Evolutionary conservation across 2,888 invertebrate species (phyloP).

Genomic region (Chaetoderma sp.): DNA sequence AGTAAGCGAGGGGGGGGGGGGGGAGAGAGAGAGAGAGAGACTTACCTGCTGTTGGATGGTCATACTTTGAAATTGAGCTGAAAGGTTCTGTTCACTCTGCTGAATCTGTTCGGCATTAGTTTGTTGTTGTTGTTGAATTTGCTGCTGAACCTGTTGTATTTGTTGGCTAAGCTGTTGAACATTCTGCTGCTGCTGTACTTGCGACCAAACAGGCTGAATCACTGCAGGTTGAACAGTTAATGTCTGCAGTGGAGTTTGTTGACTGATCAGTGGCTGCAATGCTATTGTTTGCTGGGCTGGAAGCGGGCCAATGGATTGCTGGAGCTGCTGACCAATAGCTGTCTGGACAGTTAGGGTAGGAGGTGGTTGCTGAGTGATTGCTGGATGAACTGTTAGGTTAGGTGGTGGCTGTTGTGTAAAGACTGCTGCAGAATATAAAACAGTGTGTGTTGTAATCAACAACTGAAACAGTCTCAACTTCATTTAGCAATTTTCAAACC

Average conservation of each 20-base stretch:
- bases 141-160: constrained; percentile 82
- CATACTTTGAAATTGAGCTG: constrained; percentile 91
- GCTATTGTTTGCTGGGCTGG: background rate
- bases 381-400: constrained; percentile 56
- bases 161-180: constrained; percentile 74
- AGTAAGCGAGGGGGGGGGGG: background rate
- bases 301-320: constrained; percentile 3
- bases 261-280: too few species aligned
- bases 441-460: constrained; percentile 62
- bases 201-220: constrained; percentile 30
- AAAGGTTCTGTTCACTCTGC: constrained; percentile 95
- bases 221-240: constrained; percentile 24
- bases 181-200: constrained; percentile 67
- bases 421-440: constrained; percentile 58
- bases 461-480: constrained; percentile 38
- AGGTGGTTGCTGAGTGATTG: constrained; percentile 57
- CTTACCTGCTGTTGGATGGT: constrained; percentile 88
- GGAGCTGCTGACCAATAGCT: constrained; percentile 49
- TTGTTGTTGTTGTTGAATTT: constrained; percentile 56
- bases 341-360: constrained; percentile 51
- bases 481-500: too few species aligned
- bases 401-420: too few species aligned
- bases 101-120: constrained; percentile 77
- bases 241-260: constrained; percentile 33
- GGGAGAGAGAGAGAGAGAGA: constrained; percentile 29